phyloP scores from a whole-genome alignment of 2,113 vertebrate species.

The Centropus unirufus region DNA sequence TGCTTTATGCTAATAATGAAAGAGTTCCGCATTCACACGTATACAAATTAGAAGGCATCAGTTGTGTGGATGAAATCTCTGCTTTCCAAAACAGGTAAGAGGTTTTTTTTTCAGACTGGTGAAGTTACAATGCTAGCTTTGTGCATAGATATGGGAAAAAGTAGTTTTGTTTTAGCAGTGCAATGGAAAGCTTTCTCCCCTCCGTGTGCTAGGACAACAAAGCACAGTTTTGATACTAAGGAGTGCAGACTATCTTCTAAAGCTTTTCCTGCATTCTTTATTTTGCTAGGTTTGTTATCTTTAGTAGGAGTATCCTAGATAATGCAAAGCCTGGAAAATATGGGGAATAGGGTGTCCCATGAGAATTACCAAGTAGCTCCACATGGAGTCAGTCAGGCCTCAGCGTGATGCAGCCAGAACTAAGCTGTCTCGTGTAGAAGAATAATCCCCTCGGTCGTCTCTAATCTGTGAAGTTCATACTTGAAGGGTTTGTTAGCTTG shows the following conservation, averaged over 20 bases:
- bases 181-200: background rate
- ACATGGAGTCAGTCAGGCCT: background rate
- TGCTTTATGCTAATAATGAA: background rate
- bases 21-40: background rate
- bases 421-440: background rate
- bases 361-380: background rate
- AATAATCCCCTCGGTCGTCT: background rate
- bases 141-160: background rate
- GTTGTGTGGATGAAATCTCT: background rate
- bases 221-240: background rate
- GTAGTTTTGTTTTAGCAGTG: background rate
- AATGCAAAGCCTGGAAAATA: background rate
- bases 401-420: background rate
- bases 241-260: background rate
- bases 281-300: background rate
- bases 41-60: background rate
- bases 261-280: background rate
- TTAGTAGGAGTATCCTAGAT: background rate
- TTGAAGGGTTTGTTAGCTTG: background rate
- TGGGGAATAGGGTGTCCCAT: background rate
- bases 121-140: background rate
- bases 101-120: background rate
- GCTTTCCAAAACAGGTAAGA: background rate
- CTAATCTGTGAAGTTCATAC: background rate
- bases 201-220: background rate